phyloP scores from a whole-genome alignment of 2,888 invertebrate species.

The Drosophila anomelani region DNA sequence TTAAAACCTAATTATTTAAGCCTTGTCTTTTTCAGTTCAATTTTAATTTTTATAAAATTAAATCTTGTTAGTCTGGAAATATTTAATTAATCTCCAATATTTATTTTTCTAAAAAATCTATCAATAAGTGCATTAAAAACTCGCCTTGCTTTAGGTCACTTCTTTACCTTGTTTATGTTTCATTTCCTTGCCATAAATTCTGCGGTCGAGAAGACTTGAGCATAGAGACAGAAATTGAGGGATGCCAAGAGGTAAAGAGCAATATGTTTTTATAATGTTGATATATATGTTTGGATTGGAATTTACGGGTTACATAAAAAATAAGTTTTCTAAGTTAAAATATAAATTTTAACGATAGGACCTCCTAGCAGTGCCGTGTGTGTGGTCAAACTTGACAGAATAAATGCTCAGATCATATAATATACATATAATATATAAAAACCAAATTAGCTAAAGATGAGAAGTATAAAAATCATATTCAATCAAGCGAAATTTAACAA shows the following conservation, averaged over 20 bases:
- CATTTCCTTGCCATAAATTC: constrained; percentile 71
- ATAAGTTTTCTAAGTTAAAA: constrained; percentile 13
- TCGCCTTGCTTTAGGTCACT: constrained; percentile 24
- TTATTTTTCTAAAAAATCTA: neutral
- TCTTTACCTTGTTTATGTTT: constrained; percentile 61
- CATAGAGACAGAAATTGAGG: constrained; percentile 3
- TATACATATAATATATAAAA: neutral
- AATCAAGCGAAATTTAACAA: constrained; percentile 75
- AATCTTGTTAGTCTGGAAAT: no score
- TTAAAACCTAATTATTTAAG: neutral
- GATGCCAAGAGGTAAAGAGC: neutral
- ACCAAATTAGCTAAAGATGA: neutral
- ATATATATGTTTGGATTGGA: constrained; percentile 56
- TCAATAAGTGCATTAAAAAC: constrained; percentile 39
- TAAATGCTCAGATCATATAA: constrained; percentile 6
- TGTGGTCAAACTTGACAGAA: constrained; percentile 59
- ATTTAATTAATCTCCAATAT: neutral
- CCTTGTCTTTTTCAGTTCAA: neutral
- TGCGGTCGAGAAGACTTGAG: constrained; percentile 48
- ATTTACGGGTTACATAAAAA: constrained; percentile 58
- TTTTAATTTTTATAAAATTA: no score
- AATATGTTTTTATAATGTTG: constrained; percentile 63
- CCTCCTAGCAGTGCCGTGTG: constrained; percentile 10
- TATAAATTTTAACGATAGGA: neutral
- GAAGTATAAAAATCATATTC: constrained; percentile 57